Evolutionary conservation across 2,797 vertebrate species (phyloP), one percentile per base, ranked within the genome.

Genomic region (Echeneis naucrates): DNA sequence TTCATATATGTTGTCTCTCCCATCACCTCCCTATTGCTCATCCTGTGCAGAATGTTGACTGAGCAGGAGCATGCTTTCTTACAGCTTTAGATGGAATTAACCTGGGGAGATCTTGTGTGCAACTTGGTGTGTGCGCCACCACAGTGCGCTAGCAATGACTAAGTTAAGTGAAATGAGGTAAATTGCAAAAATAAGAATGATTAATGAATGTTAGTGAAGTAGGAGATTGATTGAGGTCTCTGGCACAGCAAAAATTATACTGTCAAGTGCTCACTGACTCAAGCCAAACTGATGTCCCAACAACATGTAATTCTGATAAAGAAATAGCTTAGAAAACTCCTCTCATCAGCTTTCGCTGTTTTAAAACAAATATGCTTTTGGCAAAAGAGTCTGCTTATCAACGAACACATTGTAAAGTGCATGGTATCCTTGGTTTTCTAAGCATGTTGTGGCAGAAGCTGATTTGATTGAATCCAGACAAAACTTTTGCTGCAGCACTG

Each of bases 391-490:
- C 73, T 48, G 48, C 78, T 76, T 62, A 56, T 65, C 69, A 86
- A 84, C 78, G 87, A 88, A 85, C 75, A 42, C 27, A 23, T 54
- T 55, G 51, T 50, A 23, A 54, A 57, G 48, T 50, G 62, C 51
- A 61, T 32, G 38, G 77, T 68, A 75, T 68, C 76, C 67, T 58
- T 59, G 77, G 70, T 82, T 80, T 86, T 80, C 75, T 75, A 50
- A 60, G 75, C 64, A 87, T 71, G 83, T 75, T 21, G 64, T 67
- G 88, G 89, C 81, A 88, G 61, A 77, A 73, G 71, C 80, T 75
- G 69, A 86, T 92, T 88, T 90, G 91, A 94, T 93, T 91, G 75
- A 89, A 91, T 83, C 89, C 93, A 95, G 93, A 88, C 81, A 60
- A 86, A 82, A 75, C 68, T 82, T 89, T 91, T 79, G 90, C 88